Conservation (phyloP, 92 coral and sea anemone species). For the Umimayanthus kanabou region DNA sequence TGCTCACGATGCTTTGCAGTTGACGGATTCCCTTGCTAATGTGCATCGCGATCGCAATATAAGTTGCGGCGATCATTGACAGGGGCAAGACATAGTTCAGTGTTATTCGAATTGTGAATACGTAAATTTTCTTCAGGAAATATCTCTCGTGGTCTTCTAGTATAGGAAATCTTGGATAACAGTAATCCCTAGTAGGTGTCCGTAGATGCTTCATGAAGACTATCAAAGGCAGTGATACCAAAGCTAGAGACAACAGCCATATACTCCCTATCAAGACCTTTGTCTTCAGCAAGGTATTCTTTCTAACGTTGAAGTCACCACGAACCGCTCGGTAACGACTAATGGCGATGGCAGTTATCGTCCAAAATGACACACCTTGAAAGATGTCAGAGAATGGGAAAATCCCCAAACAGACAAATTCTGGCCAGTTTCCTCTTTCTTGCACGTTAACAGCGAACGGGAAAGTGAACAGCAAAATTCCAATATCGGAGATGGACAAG, state of each 20-base stretch:
- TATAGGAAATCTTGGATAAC: background rate
- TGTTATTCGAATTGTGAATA: background rate
- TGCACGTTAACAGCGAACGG: constrained; percentile 20
- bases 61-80: background rate
- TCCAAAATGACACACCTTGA: constrained; percentile 33
- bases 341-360: constrained; percentile 8
- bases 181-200: background rate
- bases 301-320: background rate
- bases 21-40: background rate
- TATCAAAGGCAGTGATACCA: background rate
- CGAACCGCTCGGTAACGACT: constrained; percentile 25
- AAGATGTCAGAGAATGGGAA: constrained; percentile 27
- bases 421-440: constrained; percentile 20
- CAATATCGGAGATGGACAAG: constrained; percentile 30
- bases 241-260: background rate
- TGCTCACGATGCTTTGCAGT: background rate
- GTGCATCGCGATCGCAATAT: constrained; percentile 1
- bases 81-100: constrained; percentile 2
- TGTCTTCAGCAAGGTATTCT: constrained; percentile 1
- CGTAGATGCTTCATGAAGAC: background rate
- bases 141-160: background rate
- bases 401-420: constrained; percentile 8
- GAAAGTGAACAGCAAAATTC: constrained; percentile 21
- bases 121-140: background rate
- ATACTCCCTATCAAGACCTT: constrained; percentile 1